Conservation (phyloP, 2,113 vertebrate species). For the Cettia cetti region DNA sequence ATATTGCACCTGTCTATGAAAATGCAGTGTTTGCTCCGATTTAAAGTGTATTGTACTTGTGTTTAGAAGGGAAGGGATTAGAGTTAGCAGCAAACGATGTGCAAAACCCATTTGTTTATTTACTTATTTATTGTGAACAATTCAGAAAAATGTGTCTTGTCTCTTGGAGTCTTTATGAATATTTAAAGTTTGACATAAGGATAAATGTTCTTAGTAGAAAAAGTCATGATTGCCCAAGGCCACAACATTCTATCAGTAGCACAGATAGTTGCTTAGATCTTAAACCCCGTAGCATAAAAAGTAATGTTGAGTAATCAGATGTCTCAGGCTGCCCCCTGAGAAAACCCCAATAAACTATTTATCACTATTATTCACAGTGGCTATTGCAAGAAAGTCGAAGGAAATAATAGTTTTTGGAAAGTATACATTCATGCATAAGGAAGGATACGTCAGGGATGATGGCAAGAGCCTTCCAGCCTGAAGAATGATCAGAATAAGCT, state of each 20-base stretch:
- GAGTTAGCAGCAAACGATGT: background rate
- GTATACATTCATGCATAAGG: background rate
- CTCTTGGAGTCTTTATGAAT: background rate
- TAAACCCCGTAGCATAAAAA: background rate
- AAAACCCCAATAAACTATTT: background rate
- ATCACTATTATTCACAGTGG: background rate
- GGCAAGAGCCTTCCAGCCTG: background rate
- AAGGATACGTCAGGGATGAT: background rate
- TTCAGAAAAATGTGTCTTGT: background rate
- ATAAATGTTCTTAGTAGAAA: slow-evolving; percentile 19
- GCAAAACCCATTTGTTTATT: background rate
- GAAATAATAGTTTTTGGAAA: rapidly evolving
- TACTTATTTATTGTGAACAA: slow-evolving; percentile 35
- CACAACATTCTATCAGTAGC: background rate
- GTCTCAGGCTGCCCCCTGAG: background rate
- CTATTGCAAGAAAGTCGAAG: background rate
- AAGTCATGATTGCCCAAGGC: background rate
- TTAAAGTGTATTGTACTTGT: background rate
- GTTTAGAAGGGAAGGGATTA: background rate
- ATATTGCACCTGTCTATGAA: background rate
- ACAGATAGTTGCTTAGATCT: background rate
- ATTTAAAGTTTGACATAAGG: slow-evolving; percentile 4
- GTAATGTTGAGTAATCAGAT: background rate
- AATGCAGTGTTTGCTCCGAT: background rate
- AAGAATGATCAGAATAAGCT: background rate